Evolutionary conservation across 2,113 vertebrate genomes (phyloP).

Genomic region (Ornithorhynchus anatinus): DNA sequence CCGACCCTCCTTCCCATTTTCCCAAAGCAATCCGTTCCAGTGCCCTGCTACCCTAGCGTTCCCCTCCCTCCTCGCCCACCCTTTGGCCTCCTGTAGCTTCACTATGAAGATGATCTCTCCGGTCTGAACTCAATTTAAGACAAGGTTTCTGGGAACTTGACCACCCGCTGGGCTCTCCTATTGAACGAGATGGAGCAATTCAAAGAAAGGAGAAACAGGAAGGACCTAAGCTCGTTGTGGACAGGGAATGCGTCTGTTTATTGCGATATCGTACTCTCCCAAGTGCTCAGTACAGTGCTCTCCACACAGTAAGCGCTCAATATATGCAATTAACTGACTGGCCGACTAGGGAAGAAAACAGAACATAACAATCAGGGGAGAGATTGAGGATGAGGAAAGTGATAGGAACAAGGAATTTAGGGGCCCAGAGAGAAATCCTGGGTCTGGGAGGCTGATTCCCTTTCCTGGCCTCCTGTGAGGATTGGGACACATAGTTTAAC

Average conservation of each 20-base stretch:
- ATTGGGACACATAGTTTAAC: neutral
- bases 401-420: neutral
- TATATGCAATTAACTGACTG: too few relatives aligned
- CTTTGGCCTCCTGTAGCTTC: constrained; percentile 44
- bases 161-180: constrained; percentile 43
- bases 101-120: constrained; percentile 50
- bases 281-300: too few relatives aligned
- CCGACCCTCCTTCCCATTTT: too few relatives aligned
- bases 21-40: neutral
- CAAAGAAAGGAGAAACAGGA: too few relatives aligned
- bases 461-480: neutral
- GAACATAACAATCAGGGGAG: neutral
- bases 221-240: too few relatives aligned
- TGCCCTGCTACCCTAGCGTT: constrained; percentile 12
- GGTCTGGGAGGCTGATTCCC: neutral
- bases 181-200: constrained; percentile 25
- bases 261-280: too few relatives aligned
- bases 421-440: neutral
- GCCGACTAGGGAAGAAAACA: constrained; percentile 20
- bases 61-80: constrained; percentile 36
- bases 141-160: constrained; percentile 38
- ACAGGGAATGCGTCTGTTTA: too few relatives aligned
- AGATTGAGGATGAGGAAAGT: neutral
- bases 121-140: constrained; percentile 42
- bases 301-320: too few relatives aligned